phyloP scores from a whole-genome alignment of 2,797 vertebrate species.

The Oryzias sinensis region DNA sequence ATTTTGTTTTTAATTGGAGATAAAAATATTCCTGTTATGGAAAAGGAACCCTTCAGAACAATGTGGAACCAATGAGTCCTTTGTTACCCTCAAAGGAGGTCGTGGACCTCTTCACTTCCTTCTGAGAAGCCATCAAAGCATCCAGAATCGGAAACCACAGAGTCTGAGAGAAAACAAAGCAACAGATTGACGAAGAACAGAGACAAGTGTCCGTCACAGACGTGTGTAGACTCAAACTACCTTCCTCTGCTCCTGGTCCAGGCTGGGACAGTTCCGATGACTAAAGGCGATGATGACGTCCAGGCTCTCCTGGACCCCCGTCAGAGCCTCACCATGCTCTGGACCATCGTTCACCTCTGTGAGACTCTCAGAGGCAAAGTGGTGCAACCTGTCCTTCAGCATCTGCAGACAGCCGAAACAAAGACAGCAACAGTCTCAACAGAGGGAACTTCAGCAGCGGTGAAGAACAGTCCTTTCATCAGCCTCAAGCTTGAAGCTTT shows the following conservation, averaged over 20 bases:
- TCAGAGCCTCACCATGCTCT: slow-evolving; percentile 53
- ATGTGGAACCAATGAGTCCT: not conserved
- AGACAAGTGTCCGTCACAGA: not conserved
- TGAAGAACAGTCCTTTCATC: not conserved
- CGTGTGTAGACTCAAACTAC: slow-evolving; percentile 57
- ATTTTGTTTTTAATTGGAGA: no score
- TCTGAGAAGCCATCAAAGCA: slow-evolving; percentile 94
- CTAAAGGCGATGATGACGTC: slow-evolving; percentile 86
- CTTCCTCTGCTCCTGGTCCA: slow-evolving; percentile 90
- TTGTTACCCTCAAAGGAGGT: slow-evolving; percentile 81
- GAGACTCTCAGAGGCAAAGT: slow-evolving; percentile 64
- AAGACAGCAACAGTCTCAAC: not conserved
- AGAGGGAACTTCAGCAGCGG: not conserved
- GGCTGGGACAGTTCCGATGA: slow-evolving; percentile 86
- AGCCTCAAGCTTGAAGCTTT: not conserved
- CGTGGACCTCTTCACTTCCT: slow-evolving; percentile 76
- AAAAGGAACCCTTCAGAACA: no score
- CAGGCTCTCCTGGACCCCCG: slow-evolving; percentile 78
- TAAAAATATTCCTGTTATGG: no score
- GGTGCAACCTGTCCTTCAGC: slow-evolving; percentile 80
- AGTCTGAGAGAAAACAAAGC: slow-evolving; percentile 63
- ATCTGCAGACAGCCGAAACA: slow-evolving; percentile 60
- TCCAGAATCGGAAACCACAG: slow-evolving; percentile 95
- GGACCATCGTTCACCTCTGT: slow-evolving; percentile 7
- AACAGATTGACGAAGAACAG: not conserved